Percentiles rank a stretch among this genome's conserved stretches.
These are phyloP conservation scores for Drosophila parvula DNA, from an alignment of 1,140 invertebrate genomes.

Conservation along the genomic window DNA sequence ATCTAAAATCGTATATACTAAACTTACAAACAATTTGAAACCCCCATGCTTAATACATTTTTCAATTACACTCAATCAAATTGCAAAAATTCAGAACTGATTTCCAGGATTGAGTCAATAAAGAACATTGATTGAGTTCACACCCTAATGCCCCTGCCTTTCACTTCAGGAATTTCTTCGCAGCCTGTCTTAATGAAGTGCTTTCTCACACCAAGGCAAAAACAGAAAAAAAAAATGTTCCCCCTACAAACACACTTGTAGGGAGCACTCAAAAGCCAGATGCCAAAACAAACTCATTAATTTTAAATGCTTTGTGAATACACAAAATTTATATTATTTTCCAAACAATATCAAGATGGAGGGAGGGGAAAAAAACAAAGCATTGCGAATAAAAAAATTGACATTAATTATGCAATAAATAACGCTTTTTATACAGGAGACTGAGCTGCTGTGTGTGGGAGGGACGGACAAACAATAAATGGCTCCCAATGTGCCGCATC, in stretches of 20 bases:
- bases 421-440: constrained; percentile 43
- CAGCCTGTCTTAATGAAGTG: constrained; percentile 22
- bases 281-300: constrained; percentile 58
- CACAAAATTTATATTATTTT: constrained; percentile 39
- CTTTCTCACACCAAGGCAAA: background rate
- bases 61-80: background rate
- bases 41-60: background rate
- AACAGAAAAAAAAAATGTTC: background rate
- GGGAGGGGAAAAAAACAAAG: constrained; percentile 23
- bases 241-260: background rate
- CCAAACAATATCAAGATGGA: constrained; percentile 37
- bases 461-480: constrained; percentile 54
- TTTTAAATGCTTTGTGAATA: constrained; percentile 49
- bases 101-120: background rate
- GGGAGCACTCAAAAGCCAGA: constrained; percentile 40
- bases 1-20: background rate
- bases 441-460: background rate
- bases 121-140: constrained; percentile 13
- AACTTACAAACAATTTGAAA: background rate
- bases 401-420: constrained; percentile 80
- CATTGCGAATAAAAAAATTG: constrained; percentile 37
- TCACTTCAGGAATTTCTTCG: constrained; percentile 4
- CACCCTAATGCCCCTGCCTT: background rate
- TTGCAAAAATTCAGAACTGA: background rate
- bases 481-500: constrained; percentile 29